These are phyloP conservation scores for Tuta absoluta DNA, from an alignment of 2,888 invertebrate species.

Conservation along the genomic window DNA sequence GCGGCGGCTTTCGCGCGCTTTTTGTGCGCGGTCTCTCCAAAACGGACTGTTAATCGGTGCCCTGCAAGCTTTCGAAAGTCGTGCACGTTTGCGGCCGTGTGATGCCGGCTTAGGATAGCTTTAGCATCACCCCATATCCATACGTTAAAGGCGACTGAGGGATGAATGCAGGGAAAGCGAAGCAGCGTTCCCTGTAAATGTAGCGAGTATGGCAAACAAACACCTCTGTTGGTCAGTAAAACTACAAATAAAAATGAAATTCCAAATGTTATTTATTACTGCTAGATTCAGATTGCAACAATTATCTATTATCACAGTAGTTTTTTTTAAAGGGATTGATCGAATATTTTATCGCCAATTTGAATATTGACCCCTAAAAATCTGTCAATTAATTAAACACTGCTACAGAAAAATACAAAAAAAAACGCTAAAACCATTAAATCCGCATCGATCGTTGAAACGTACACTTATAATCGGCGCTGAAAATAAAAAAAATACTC, in stretches of 20 bases:
- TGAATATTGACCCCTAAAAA: not conserved
- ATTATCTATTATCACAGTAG: too few species aligned
- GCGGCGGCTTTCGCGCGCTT: slow-evolving; percentile 46
- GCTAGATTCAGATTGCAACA: too few species aligned
- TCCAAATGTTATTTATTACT: too few species aligned
- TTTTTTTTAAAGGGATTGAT: too few species aligned
- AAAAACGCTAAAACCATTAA: slow-evolving; percentile 36
- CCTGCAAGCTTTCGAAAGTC: slow-evolving; percentile 22
- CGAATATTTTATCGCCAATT: not conserved
- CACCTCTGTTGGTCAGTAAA: too few species aligned
- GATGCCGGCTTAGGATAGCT: too few species aligned
- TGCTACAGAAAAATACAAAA: not conserved
- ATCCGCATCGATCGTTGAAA: slow-evolving; percentile 51
- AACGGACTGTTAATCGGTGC: slow-evolving; percentile 56
- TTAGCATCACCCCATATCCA: too few species aligned
- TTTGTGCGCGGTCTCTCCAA: slow-evolving; percentile 55
- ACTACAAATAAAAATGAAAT: too few species aligned
- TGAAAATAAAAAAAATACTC: slow-evolving; percentile 55
- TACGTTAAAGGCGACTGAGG: too few species aligned
- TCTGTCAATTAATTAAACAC: slow-evolving; percentile 13
- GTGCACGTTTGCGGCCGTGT: not conserved
- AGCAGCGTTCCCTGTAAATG: too few species aligned
- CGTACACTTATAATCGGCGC: slow-evolving; percentile 42
- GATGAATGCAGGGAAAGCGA: too few species aligned
- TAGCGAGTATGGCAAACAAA: too few species aligned